Base-by-base conservation (phyloP, 2,888 invertebrate species). In the Eupithecia abbreviata region DNA sequence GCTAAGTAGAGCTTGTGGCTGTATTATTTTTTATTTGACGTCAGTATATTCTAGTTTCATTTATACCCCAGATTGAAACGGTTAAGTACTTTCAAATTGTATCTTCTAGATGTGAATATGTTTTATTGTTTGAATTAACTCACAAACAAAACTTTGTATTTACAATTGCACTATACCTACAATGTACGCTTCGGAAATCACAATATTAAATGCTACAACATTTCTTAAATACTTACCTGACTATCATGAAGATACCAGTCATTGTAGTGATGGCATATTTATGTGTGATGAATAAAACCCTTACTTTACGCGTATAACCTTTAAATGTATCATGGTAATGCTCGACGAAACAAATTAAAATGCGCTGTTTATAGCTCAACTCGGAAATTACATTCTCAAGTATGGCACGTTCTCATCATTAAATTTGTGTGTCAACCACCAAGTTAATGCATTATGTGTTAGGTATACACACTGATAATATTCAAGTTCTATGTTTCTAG, bases 281-380 rank as follows among this genome's bases (percentile, higher is more conserved):
- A 85, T 84, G 80, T 81, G 85, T 85, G 73, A 77, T 81, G 77
- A 82, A 88, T 89, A 90, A 88, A 88, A 76, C 69, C 75, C 30
- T 42, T 69, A 82, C 74, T 76, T 88, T 84, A 90, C 87, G 81
- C 78, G 76, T 78, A 72, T 81, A 80, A 80, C 83, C 82, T 84
- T 79, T 82, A 79, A 77, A 81, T 84, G 85, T 84, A 83, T 79
- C 81, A 89, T 89, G 87, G 84, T 82, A 89, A 90, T 90, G 84
- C 84, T 85, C 76, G 82, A 81, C 83, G 80, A 83, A 84, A 82
- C 87, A 84, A 83, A 86, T 88, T 84, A 88, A 86, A 72, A 83
- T 82, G 82, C 82, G 77, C 75, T 84, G 83, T 88, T 90, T 88
- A 90, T 87, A 80, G 82, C 80, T 77, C 70, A 81, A 80, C 77